Conservation (phyloP, 2,113 vertebrate genomes). For the Gasterosteus aculeatus region DNA sequence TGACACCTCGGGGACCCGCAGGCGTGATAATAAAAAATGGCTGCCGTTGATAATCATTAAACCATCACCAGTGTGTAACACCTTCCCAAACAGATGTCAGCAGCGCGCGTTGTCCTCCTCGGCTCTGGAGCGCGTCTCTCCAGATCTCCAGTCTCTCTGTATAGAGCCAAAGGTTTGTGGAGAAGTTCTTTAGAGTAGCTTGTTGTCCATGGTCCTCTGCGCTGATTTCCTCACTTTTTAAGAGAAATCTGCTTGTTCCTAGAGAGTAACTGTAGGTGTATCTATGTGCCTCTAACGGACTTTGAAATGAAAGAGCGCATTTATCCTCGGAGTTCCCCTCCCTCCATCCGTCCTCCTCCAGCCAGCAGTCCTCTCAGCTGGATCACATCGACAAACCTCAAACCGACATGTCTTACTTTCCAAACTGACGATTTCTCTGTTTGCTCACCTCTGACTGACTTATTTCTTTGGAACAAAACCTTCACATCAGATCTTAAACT, state of each 20-base stretch:
- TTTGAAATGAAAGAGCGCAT: slow-evolving; percentile 80
- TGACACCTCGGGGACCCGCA: slow-evolving; percentile 40
- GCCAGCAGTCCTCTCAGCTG: slow-evolving; percentile 60
- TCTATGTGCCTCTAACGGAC: slow-evolving; percentile 27
- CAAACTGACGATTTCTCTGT: slow-evolving; percentile 10
- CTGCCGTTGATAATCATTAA: slow-evolving; percentile 23
- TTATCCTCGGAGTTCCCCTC: slow-evolving; percentile 67
- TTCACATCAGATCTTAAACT: neutral
- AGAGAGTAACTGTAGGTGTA: neutral
- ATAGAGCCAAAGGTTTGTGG: slow-evolving; percentile 22
- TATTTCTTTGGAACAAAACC: neutral
- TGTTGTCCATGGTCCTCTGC: slow-evolving; percentile 16
- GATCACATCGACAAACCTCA: slow-evolving; percentile 65
- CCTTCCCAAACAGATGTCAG: slow-evolving; percentile 34
- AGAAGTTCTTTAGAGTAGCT: neutral
- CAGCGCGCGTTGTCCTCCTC: slow-evolving; percentile 16
- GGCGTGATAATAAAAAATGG: slow-evolving; percentile 35
- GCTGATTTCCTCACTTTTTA: neutral
- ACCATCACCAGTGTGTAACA: slow-evolving; percentile 52
- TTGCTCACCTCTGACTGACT: slow-evolving; percentile 5
- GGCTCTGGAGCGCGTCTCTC: slow-evolving; percentile 45
- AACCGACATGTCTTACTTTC: slow-evolving; percentile 39
- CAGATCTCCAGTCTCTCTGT: slow-evolving; percentile 10
- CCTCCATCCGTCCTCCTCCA: slow-evolving; percentile 49
- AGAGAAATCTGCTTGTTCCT: neutral